These are phyloP conservation scores for Camelus dromedarius DNA, from an alignment of 2,113 vertebrate genomes.

Conservation along the genomic window DNA sequence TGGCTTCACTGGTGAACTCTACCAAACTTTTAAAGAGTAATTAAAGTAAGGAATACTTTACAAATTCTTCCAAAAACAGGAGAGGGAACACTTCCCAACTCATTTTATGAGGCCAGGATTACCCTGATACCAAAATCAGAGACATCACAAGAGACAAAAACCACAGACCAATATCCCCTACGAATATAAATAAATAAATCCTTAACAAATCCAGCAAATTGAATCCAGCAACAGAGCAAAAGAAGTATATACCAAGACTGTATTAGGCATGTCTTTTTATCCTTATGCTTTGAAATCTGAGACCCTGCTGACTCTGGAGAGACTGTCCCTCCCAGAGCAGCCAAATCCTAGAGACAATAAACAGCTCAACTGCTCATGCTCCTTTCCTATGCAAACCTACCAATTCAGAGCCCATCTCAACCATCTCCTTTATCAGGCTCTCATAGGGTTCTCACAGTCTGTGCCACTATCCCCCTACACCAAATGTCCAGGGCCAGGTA, in stretches of 20 bases:
- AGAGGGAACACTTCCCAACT: neutral
- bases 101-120: neutral
- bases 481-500: neutral
- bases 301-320: neutral
- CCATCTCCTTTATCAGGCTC: neutral
- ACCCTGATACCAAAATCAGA: neutral
- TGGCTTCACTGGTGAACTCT: neutral
- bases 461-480: neutral
- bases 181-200: neutral
- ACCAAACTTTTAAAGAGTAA: neutral
- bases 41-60: neutral
- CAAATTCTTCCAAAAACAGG: neutral
- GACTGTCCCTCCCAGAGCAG: too few relatives aligned
- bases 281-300: neutral
- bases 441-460: neutral
- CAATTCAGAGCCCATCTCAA: neutral
- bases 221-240: neutral
- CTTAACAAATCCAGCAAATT: neutral
- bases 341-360: neutral
- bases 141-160: neutral
- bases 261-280: neutral
- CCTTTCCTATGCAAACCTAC: neutral
- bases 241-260: neutral
- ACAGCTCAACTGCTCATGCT: too few relatives aligned
- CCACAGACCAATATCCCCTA: neutral